Conservation (phyloP, 2,888 invertebrate genomes). For the Ferrisia virgata region DNA sequence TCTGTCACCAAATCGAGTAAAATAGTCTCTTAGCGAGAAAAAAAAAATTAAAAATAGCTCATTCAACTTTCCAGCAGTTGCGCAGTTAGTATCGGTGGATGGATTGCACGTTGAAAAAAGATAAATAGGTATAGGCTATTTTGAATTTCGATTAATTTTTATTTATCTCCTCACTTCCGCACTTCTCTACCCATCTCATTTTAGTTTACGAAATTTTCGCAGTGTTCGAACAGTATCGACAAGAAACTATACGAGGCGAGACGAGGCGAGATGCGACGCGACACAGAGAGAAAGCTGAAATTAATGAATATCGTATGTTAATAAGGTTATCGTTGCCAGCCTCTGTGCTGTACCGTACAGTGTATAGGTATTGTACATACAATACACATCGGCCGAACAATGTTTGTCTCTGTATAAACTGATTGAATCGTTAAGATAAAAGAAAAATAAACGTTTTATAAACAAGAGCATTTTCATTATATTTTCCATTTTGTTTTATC, state of each 20-base stretch:
- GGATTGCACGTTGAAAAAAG: too few relatives aligned
- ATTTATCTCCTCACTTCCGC: too few relatives aligned
- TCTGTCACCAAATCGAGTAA: too few relatives aligned
- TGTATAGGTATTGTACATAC: too few relatives aligned
- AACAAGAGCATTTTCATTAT: constrained; percentile 28
- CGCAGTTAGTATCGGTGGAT: too few relatives aligned
- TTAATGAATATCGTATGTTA: constrained; percentile 26
- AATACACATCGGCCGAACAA: too few relatives aligned
- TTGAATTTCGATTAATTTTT: background rate
- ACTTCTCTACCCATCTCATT: too few relatives aligned
- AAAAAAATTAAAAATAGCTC: too few relatives aligned
- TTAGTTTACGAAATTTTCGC: background rate
- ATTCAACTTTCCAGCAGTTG: too few relatives aligned
- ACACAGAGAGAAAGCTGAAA: constrained; percentile 1
- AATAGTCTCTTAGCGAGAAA: too few relatives aligned
- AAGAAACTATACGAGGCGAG: too few relatives aligned
- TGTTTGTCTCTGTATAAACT: background rate
- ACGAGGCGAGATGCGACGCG: background rate
- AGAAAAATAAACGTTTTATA: constrained; percentile 29
- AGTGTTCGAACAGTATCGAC: background rate
- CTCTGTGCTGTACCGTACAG: background rate
- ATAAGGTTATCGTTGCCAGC: background rate
- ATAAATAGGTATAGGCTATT: too few relatives aligned
- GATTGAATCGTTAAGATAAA: constrained; percentile 26
- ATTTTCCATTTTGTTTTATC: constrained; percentile 23